Percentiles rank a stretch among this genome's conserved stretches.
Evolutionary conservation across 2,113 vertebrate species (phyloP).

Genomic region (Euleptes europaea): DNA sequence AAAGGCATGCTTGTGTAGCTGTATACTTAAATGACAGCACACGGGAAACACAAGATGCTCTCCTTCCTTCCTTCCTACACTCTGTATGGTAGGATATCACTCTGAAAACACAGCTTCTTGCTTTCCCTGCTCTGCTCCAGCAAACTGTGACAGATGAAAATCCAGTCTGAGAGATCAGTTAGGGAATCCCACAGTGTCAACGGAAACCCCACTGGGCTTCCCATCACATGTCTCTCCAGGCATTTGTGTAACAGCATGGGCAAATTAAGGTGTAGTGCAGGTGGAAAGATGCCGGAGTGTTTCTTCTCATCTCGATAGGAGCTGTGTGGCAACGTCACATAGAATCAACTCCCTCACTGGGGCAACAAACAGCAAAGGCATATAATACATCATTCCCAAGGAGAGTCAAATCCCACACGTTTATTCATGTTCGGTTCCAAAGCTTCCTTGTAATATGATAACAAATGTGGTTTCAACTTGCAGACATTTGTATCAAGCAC

Average conservation of each 20-base stretch:
- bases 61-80: slow-evolving; percentile 25
- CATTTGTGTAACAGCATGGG: not conserved
- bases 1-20: slow-evolving; percentile 57
- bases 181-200: not conserved
- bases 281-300: not conserved
- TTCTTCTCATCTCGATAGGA: not conserved
- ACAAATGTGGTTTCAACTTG: not conserved
- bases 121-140: not conserved
- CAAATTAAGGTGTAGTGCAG: not conserved
- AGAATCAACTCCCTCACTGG: not conserved
- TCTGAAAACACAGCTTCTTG: not conserved
- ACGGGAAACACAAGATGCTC: slow-evolving; percentile 36
- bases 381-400: not conserved
- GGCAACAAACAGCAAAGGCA: not conserved
- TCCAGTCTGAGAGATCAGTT: not conserved
- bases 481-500: not conserved
- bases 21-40: slow-evolving; percentile 54
- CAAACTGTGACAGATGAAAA: slow-evolving; percentile 9
- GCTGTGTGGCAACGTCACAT: not conserved
- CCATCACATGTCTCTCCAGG: not conserved
- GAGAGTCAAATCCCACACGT: not conserved
- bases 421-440: not conserved
- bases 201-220: not conserved
- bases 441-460: not conserved
- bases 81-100: not conserved